Percentiles rank a stretch among this genome's conserved stretches.
phyloP scores from a whole-genome alignment of 2,888 invertebrate genomes.

The Epirrhoe tristata region DNA sequence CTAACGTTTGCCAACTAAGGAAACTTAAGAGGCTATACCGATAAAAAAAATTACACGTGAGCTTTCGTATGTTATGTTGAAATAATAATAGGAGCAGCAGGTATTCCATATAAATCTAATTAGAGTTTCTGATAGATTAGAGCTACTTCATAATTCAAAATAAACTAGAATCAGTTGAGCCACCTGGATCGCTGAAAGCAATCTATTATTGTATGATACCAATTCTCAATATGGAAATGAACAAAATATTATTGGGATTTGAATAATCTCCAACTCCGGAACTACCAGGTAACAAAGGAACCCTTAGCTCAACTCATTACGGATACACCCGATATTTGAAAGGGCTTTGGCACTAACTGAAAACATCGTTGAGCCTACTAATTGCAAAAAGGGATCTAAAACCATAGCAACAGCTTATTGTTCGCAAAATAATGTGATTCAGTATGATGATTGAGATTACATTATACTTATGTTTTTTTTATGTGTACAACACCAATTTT shows the following conservation, averaged over 20 bases:
- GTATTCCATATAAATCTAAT: too few species aligned
- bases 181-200: too few species aligned
- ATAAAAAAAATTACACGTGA: not conserved
- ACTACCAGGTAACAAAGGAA: conserved; percentile 1
- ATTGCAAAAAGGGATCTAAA: conserved; percentile 8
- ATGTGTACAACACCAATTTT: too few species aligned
- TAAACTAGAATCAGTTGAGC: too few species aligned
- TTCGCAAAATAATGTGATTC: not conserved
- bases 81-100: too few species aligned
- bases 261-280: not conserved
- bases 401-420: conserved; percentile 8
- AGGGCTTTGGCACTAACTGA: conserved; percentile 2
- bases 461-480: too few species aligned
- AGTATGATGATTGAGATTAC: too few species aligned
- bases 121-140: too few species aligned
- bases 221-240: too few species aligned
- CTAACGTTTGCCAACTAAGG: not conserved
- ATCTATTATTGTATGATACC: too few species aligned
- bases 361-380: conserved; percentile 1
- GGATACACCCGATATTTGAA: conserved; percentile 3
- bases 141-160: too few species aligned
- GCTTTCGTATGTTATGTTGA: not conserved
- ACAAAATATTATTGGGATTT: not conserved
- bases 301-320: not conserved
- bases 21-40: not conserved